Base-by-base conservation (phyloP, 1,140 invertebrate species). In the Stegodyphus dumicola region DNA sequence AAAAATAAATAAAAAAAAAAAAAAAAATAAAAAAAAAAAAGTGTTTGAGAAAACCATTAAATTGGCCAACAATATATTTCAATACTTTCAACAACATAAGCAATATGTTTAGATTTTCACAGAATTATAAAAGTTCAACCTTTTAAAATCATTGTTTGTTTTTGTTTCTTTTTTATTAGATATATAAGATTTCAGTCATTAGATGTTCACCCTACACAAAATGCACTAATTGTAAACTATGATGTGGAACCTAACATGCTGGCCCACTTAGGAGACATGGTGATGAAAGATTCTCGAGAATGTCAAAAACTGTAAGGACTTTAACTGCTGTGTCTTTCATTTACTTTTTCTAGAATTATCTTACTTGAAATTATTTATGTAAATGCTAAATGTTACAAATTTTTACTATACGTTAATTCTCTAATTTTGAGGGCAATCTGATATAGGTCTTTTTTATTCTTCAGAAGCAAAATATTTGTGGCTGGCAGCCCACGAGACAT, bases 131-230 rank as follows among this genome's bases (percentile, higher is more conserved):
- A 18, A 76, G 13, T 18, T 6, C 6, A 6, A 60, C 60, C 33
- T 18, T 66, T 76, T 73, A 13, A 56, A 71, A 7, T 64, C 33
- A 33, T 33, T 33, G 3, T 33, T 33, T 33, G 33, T 33, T 33
- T 33, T 33, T 33, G 33, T 33, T 33, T 33, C 33, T 33, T 33
- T 33, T 33, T 83, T 85, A 77, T 6, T 87, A 95, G 95, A 88
- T 95, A 95, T 90, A 94, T 96, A 66, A 94, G 94, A 92, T 94
- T 95, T 74, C 95, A 95, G 9, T 94, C 93, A 70, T 93, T 98
- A 86, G 96, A 97, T 92, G 96, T 96, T 6, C 96, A 98, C 92
- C 96, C 96, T 17, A 95, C 94, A 78, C 95, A 97, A 89, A 95
- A 95, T 90, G 96, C 96, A 60, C 90, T 98, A n/a, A 93, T 98